Evolutionary conservation across 2,888 invertebrate genomes (phyloP), one percentile per base, ranked within the genome.

Genomic region (Pristionchus fissidentatus): DNA sequence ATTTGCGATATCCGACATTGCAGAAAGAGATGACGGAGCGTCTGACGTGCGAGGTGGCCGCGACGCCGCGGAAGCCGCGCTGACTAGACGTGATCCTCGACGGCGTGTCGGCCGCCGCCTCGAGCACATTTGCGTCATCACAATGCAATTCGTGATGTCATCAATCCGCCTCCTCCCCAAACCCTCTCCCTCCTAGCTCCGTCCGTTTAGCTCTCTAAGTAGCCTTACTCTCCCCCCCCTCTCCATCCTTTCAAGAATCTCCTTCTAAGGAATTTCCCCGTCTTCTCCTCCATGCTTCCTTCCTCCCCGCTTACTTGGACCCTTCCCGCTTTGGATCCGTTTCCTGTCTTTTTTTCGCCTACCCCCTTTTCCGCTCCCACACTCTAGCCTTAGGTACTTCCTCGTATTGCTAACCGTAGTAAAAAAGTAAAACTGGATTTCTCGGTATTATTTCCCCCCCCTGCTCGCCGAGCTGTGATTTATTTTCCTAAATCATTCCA

Each of bases 21-120:
- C 87, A 89, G 88, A 89, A 87, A 77, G 89, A 89, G 60, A 89
- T 89, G 89, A 89, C 89, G 2, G 89, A 89, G 84, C 85, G 89
- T 29, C 87, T 89, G 38, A 81, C 80, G 0, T n/a, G 60, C 80
- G n/a, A 62, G 62, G n/a, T 22, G 32, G 1, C 70, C 1, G 49
- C 41, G 5, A 5, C 46, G 10, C 43, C 43, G 26, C 80, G 79
- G 29, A 57, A 79, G 57, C 79, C 57, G 15, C 79, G 55, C 41
- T 79, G 57, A 79, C 79, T 57, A 57, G 79, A 79, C 41, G 57
- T 46, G 10, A 46, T 77, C 46, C 32, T 77, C 29, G 75, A 77
- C 35, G 75, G 75, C 29, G 49, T 75, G 10, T 29, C 49, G 32
- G 43, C 75, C 19, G 49, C 75, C 3, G 49, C 75, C 70, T 70